Base-by-base conservation (phyloP, 1,140 invertebrate species). In the Neodiprion pinetum region DNA sequence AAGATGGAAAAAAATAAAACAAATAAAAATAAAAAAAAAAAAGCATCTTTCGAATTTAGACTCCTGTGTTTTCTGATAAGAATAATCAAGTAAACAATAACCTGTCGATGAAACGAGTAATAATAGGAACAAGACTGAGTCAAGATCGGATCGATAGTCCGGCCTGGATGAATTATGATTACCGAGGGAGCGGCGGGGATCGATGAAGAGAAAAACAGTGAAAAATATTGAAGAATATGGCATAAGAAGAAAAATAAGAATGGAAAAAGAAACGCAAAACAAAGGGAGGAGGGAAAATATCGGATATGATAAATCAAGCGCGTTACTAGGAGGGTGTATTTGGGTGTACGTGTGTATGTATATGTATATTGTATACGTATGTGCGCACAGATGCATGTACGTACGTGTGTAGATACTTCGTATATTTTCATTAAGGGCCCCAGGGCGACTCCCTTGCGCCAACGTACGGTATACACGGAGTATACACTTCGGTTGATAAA, bases 391-490 rank as follows among this genome's bases (percentile, higher is more conserved):
- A 21, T 1, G 17, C 17, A 61, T 9, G n/a, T 61, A 61, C 0
- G 28, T 40, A 40, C 5, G n/a, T 61, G 9, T 9, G 9, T 61
- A 61, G 0, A 9, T 61, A 61, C 53, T 61, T 75, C 79, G 80
- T 83, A 82, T 82, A 82, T 83, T 83, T 83, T 83, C 82, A 83
- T 83, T 83, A 83, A 83, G 79, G 82, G 75, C 76, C 76, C 28
- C 28, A 40, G 28, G 28, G 28, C 28, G 28, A 40, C 28, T 40
- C 28, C 28, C 28, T 40, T 40, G 28, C 28, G 28, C 28, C 28
- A 40, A 40, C 28, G 28, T 40, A 21, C 17, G 17, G 17, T 1
- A 40, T 40, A 40, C 28, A 40, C 5, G 28, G 28, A 1, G 28
- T 40, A 40, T 40, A 40, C 28, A 40, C n/a, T 61, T 3, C 3